A percentile compares a stretch with the other conserved stretches of the same genome.
Evolutionary conservation across 2,888 invertebrate genomes (phyloP).

Genomic region (Saturnia japonica): DNA sequence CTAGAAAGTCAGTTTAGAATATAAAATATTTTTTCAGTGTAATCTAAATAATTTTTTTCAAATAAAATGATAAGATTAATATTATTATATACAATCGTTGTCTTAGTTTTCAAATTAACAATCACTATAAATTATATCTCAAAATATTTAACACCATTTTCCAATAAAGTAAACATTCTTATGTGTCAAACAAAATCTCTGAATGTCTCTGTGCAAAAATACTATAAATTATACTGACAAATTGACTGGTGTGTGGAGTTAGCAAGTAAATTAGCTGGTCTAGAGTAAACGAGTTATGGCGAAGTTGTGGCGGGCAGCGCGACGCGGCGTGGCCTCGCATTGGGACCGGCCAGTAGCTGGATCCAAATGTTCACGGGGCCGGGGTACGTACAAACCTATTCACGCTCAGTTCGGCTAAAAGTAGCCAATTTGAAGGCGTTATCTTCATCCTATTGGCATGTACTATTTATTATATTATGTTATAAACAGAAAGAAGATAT

Average conservation of each 20-base stretch:
- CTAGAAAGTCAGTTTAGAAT: not conserved
- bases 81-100: not conserved
- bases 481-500: not conserved
- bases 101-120: too few relatives aligned
- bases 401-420: conserved; percentile 20
- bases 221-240: conserved; percentile 64
- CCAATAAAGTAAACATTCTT: not conserved
- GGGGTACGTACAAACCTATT: too few relatives aligned
- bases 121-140: not conserved
- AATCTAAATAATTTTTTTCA: not conserved
- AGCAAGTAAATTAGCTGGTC: conserved; percentile 71
- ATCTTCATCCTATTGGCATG: not conserved
- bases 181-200: conserved; percentile 11
- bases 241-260: conserved; percentile 60
- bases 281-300: conserved; percentile 72
- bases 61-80: not conserved
- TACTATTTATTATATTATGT: not conserved
- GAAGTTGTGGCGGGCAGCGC: conserved; percentile 56
- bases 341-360: conserved; percentile 49
- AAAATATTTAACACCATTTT: not conserved
- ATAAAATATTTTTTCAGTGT: not conserved
- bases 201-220: conserved; percentile 42
- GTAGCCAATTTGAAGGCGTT: conserved; percentile 20
- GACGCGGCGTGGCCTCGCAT: conserved; percentile 34
- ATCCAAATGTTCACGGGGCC: conserved; percentile 36